These are phyloP conservation scores for Carollia perspicillata DNA, from an alignment of 2,113 vertebrate genomes.

Conservation along the genomic window DNA sequence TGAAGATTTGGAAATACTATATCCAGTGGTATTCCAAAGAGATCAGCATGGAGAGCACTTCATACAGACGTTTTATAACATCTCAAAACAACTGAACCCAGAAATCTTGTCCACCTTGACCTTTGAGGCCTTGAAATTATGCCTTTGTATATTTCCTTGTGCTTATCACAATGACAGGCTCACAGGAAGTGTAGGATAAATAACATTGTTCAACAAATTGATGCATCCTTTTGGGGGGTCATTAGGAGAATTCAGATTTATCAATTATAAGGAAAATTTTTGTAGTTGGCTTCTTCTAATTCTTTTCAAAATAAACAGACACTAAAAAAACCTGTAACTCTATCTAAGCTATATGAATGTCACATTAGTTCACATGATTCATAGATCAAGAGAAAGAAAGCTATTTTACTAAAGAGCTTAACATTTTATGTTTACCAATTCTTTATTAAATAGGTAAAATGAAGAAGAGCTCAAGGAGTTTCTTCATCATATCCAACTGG, in stretches of 20 bases:
- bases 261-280: background rate
- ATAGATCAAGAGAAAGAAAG: background rate
- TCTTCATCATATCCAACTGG: background rate
- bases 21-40: background rate
- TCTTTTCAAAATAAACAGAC: slow-evolving; percentile 6
- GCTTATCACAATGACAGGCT: background rate
- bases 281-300: background rate
- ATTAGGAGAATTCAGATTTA: background rate
- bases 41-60: background rate
- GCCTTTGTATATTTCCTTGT: background rate
- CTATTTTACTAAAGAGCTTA: background rate
- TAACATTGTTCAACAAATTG: background rate
- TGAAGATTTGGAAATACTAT: background rate
- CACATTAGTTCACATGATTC: slow-evolving; percentile 2
- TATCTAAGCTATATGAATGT: slow-evolving; percentile 20
- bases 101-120: background rate
- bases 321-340: background rate
- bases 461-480: background rate
- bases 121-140: background rate
- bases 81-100: background rate
- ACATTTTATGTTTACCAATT: background rate
- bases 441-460: background rate
- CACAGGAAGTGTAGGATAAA: background rate
- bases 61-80: background rate
- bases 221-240: background rate